Conservation (phyloP, 2,113 vertebrate species). For the Oxyura jamaicensis region DNA sequence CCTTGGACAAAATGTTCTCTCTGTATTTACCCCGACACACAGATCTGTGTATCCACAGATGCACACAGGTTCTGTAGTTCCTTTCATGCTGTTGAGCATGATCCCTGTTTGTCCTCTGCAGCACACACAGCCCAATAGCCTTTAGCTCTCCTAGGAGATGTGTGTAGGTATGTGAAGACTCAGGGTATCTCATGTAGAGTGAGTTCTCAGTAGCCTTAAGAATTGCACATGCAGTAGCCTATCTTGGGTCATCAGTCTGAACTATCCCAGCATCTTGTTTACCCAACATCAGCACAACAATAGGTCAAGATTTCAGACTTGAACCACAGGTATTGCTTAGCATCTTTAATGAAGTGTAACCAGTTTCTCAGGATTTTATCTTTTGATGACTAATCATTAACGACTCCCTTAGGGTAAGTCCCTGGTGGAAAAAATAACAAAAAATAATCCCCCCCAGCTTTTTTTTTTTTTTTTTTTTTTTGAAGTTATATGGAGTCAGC, state of each 20-base stretch:
- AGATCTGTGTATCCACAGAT: background rate
- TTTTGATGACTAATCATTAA: background rate
- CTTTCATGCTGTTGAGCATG: background rate
- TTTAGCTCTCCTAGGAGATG: background rate
- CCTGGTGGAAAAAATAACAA: background rate
- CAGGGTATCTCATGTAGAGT: background rate
- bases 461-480: too few species aligned
- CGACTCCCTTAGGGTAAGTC: background rate
- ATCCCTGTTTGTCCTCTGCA: background rate
- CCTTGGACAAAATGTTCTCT: background rate
- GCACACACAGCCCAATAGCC: background rate
- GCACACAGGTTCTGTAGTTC: fast-evolving
- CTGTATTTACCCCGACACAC: background rate
- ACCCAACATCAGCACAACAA: background rate
- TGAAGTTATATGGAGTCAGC: background rate
- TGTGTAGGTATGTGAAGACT: fast-evolving
- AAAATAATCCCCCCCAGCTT: too few species aligned
- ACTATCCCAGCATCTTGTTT: background rate
- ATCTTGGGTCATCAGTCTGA: background rate
- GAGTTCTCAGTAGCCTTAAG: background rate
- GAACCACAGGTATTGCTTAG: background rate
- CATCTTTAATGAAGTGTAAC: background rate
- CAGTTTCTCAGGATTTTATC: background rate
- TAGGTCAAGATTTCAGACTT: background rate
- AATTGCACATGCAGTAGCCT: fast-evolving